Conservation (phyloP, 2,888 invertebrate genomes). For the Coecobrya sp. region DNA sequence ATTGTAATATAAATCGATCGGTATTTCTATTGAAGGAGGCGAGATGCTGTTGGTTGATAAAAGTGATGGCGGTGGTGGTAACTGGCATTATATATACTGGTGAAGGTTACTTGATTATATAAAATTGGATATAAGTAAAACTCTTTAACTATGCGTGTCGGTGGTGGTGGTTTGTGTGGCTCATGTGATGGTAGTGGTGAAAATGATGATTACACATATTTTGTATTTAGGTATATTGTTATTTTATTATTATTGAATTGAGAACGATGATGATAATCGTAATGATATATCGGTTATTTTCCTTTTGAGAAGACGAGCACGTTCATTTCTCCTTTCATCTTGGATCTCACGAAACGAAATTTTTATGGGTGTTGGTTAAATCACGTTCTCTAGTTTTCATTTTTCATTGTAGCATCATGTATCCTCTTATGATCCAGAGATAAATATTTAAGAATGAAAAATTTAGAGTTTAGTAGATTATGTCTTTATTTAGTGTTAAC, state of each 20-base stretch:
- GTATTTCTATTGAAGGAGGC: constrained; percentile 15
- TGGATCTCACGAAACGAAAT: constrained; percentile 43
- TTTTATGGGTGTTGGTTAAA: constrained; percentile 41
- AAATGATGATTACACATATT: neutral
- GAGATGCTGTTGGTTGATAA: constrained; percentile 15
- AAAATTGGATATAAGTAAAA: neutral
- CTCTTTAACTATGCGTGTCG: neutral
- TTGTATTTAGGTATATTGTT: neutral
- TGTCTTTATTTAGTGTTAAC: too few species aligned
- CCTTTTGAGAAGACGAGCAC: constrained; percentile 47
- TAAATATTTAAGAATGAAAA: neutral
- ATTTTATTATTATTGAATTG: constrained; percentile 40
- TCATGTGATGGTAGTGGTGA: neutral
- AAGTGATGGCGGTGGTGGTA: constrained; percentile 22
- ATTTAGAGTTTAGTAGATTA: too few species aligned
- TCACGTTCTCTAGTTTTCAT: constrained; percentile 25
- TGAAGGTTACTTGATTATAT: neutral
- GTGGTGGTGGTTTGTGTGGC: neutral
- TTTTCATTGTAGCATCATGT: neutral
- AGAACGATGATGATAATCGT: constrained; percentile 61
- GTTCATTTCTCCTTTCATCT: constrained; percentile 30
- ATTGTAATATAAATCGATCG: constrained; percentile 34
- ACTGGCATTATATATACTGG: neutral
- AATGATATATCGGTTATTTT: constrained; percentile 61
- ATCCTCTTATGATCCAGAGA: neutral